Percentiles rank a stretch among this genome's conserved stretches.
phyloP scores from a whole-genome alignment of 2,113 vertebrate genomes.

The Nyctibius bracteatus region DNA sequence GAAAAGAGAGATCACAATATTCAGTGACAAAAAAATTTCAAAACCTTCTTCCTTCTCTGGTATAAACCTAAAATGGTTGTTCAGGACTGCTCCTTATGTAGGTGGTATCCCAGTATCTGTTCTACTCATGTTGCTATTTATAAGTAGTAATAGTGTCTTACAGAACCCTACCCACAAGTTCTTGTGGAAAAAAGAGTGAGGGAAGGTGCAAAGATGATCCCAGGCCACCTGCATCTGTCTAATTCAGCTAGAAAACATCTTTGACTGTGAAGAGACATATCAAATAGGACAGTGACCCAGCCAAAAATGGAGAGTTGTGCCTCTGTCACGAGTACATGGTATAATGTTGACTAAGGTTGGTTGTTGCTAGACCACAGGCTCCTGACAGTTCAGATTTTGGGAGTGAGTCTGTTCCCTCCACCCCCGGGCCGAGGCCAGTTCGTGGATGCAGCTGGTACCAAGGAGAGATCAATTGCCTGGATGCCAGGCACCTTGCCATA shows the following conservation, averaged over 20 bases:
- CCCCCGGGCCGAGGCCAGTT: neutral
- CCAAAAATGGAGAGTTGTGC: neutral
- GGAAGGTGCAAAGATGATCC: neutral
- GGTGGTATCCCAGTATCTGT: neutral
- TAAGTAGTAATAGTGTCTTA: neutral
- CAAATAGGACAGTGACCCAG: neutral
- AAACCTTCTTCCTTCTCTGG: neutral
- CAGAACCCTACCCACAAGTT: neutral
- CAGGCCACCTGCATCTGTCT: neutral
- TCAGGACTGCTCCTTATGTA: neutral
- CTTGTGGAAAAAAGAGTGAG: neutral
- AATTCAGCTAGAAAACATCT: neutral
- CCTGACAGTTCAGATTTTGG: rapidly evolving
- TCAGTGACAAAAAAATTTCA: neutral
- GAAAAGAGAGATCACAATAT: neutral
- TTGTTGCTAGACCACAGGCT: neutral
- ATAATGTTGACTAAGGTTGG: too few species aligned
- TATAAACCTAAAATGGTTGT: neutral
- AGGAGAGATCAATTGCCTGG: neutral
- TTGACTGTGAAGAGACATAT: neutral
- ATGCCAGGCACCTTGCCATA: neutral
- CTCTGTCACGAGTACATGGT: neutral
- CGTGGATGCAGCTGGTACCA: neutral
- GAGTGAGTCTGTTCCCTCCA: neutral
- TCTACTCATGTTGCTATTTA: neutral